Conservation (phyloP, 2,113 vertebrate genomes). For the Seriola aureovittata region DNA sequence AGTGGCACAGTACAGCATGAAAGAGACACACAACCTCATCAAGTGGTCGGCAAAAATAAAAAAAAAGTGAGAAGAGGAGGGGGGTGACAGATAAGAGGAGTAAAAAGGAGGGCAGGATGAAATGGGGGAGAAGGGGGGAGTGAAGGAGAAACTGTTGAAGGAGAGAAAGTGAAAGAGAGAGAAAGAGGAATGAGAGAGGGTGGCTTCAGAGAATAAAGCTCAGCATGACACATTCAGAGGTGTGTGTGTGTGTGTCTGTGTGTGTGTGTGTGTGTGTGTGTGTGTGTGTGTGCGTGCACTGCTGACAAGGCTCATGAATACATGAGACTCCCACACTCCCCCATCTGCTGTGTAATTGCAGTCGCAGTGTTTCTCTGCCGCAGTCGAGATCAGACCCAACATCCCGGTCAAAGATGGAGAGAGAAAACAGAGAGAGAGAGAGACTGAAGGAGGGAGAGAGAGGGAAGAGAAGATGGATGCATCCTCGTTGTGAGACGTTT, state of each 20-base stretch:
- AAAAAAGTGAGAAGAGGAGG: slow-evolving; percentile 12
- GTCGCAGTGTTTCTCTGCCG: slow-evolving; percentile 51
- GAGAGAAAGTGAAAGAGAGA: slow-evolving; percentile 40
- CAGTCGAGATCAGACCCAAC: slow-evolving; percentile 49
- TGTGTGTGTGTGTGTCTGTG: slow-evolving; percentile 29
- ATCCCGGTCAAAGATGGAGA: slow-evolving; percentile 39
- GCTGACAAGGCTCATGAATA: slow-evolving; percentile 68
- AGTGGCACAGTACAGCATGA: slow-evolving; percentile 37
- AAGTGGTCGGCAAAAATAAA: slow-evolving; percentile 55
- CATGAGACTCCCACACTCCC: slow-evolving; percentile 70
- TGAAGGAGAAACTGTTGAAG: slow-evolving; percentile 37
- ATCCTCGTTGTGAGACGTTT: not conserved
- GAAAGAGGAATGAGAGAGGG: slow-evolving; percentile 17
- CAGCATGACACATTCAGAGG: slow-evolving; percentile 45
- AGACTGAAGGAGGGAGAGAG: not conserved
- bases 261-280: slow-evolving; percentile 30
- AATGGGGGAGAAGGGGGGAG: not conserved
- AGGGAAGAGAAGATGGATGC: not conserved
- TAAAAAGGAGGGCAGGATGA: slow-evolving; percentile 50
- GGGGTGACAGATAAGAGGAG: slow-evolving; percentile 29
- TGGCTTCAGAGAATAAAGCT: slow-evolving; percentile 28
- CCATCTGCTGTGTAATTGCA: slow-evolving; percentile 73
- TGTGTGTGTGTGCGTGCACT: slow-evolving; percentile 25
- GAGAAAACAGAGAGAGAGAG: not conserved
- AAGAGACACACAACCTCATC: slow-evolving; percentile 71